Base-by-base conservation (phyloP, 2,113 vertebrate species). In the Cnemophilus loriae region DNA sequence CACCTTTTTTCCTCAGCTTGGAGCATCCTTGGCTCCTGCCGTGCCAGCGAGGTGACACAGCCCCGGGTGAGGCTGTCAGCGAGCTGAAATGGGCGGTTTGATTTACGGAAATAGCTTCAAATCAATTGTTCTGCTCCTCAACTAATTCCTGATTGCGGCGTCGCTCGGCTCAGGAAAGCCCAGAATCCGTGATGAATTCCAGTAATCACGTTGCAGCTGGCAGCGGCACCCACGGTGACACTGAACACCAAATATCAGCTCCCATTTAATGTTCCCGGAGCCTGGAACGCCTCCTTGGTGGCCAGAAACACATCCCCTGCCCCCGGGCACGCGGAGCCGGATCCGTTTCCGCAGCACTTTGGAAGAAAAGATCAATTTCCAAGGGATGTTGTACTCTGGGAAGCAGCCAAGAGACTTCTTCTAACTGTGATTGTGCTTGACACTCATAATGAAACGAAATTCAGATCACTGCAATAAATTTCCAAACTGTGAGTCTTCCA, bases 391-490 rank as follows among this genome's bases (percentile, higher is more conserved):
- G 35, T 65, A 83, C 59, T 78, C 70, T 96, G 95, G 93, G 89
- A 87, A 69, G 82, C 89, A 86, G 94, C 95, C 93, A 96, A 74
- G 91, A 95, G 59, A 27, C 82, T 88, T 78, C 80, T 89, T n/a
- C 81, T 70, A 80, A 59, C 87, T 80, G 91, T 90, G 96, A 91
- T 82, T 94, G 95, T 47, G 75, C 93, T 91, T 95, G 95, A 96
- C 93, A 70, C 87, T 92, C 47, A 5, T 90, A 93, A 96, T 84
- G 93, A 94, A 93, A 85, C 90, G 19, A 77, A 91, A 93, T 86
- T 95, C 95, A 92, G 63, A 96, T 92, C 47, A 35, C 92, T 7
- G 28, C 95, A 92, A 94, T 96, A 74, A 59, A 96, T 93, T 96
- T 86, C 84, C 68, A 78, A 96, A 94, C 79, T 42, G 39, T 44